A percentile compares a stretch with the other conserved stretches of the same genome.
Conservation (phyloP, 1,140 invertebrate genomes). For the Micrasema longulum region DNA sequence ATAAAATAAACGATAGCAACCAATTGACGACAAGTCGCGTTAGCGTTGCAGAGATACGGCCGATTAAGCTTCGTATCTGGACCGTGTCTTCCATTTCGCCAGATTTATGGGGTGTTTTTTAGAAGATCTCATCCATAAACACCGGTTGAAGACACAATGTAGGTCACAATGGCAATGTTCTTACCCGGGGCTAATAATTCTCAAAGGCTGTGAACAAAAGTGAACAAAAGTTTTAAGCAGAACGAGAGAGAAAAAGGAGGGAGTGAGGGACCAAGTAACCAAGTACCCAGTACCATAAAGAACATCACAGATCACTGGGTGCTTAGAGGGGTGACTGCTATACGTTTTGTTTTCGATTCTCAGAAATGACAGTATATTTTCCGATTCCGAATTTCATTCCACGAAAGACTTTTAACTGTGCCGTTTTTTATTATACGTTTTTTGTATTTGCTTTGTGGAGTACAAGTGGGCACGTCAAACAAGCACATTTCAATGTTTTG, state of each 20-base stretch:
- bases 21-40: conserved; percentile 4
- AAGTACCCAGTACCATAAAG: conserved; percentile 20
- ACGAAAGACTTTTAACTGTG: too few species aligned
- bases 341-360: too few species aligned
- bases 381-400: too few species aligned
- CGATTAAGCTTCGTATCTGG: conserved; percentile 22
- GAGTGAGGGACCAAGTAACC: conserved; percentile 8
- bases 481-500: too few species aligned
- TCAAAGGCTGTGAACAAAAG: conserved; percentile 25
- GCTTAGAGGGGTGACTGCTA: too few species aligned
- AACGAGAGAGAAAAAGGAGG: conserved; percentile 23
- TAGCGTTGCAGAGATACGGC: not conserved
- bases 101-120: conserved; percentile 33
- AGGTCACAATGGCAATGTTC: conserved; percentile 16
- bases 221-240: too few species aligned
- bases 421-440: too few species aligned
- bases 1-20: too few species aligned
- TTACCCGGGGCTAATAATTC: conserved; percentile 37
- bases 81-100: conserved; percentile 14
- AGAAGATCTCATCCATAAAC: conserved; percentile 27
- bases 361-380: too few species aligned
- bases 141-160: conserved; percentile 17
- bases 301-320: conserved; percentile 31
- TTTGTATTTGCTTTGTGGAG: too few species aligned
- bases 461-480: too few species aligned